Evolutionary conservation across 2,888 invertebrate genomes (phyloP), one percentile per base, ranked within the genome.

Genomic region (Pterobdella sp.): DNA sequence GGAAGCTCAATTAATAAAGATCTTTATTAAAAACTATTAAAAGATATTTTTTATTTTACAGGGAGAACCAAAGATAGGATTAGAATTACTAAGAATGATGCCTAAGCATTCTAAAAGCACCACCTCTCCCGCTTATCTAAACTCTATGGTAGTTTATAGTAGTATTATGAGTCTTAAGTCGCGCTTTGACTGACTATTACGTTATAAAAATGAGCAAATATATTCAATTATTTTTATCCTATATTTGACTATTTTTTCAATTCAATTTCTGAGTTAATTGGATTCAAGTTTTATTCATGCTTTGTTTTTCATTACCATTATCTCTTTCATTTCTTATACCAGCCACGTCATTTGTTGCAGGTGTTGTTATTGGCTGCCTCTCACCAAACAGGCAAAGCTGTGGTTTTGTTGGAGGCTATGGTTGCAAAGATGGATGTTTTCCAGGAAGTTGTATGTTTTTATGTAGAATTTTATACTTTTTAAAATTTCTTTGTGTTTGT

Each of bases 1-100:
- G 52, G n/a, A 49, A 49, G 14, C 52, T 14, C 52, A 49, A 14
- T 49, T 14, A 49, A 49, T 14, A 49, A n/a, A 18, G n/a, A 49
- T 18, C n/a, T 49, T 14, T 18, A 18, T 18, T 49, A 49, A 14
- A 49, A 18, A 14, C 14, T 49, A 49, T 14, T 49, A 49, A n/a
- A 18, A 49, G 52, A n/a, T n/a, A n/a, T n/a, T n/a, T n/a, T n/a
- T n/a, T n/a, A n/a, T 65, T 18, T 14, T 26, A 56, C 60, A 56
- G 60, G 60, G 60, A 22, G 60, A 56, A 26, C n/a, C 60, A 56
- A 22, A 56, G 60, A n/a, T 22, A 56, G 60, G 60, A 4, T 56
- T 56, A 22, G 10, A 56, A 26, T 26, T 56, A 56, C n/a, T 56
- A 4, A 56, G n/a, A 56, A 56, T 26, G 60, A 56, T 56, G 60